These are phyloP conservation scores for Drosophila helvetica DNA, from an alignment of 2,888 invertebrate genomes.

Conservation along the genomic window DNA sequence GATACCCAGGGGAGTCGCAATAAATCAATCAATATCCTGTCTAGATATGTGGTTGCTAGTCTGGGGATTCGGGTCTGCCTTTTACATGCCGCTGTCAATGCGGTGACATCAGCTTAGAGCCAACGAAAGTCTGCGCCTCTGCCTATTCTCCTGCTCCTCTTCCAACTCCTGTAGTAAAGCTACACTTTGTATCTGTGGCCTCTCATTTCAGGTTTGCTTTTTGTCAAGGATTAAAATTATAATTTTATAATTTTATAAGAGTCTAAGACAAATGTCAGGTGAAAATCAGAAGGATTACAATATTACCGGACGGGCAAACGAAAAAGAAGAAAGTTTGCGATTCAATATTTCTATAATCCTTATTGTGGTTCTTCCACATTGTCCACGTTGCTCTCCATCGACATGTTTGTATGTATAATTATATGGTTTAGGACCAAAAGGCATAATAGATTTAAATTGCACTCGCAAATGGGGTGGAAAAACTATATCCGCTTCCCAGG, in stretches of 20 bases:
- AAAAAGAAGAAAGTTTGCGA: background rate
- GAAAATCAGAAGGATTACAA: too few relatives aligned
- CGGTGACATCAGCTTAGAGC: conserved; percentile 2
- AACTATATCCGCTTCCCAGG: conserved; percentile 40
- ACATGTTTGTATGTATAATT: background rate
- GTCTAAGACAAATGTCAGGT: too few relatives aligned
- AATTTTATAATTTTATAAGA: too few relatives aligned
- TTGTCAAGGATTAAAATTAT: background rate
- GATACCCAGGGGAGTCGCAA: background rate
- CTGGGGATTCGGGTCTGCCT: background rate
- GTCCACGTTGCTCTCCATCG: too few relatives aligned
- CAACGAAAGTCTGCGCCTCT: background rate
- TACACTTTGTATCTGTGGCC: background rate
- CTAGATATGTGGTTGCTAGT: conserved; percentile 1
- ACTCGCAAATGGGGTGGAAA: conserved; percentile 21
- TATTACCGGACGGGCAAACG: too few relatives aligned
- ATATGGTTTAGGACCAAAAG: conserved; percentile 47
- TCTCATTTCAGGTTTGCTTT: background rate
- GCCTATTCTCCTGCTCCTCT: background rate
- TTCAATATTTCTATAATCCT: conserved; percentile 12
- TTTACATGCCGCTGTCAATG: conserved; percentile 1
- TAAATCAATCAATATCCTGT: conserved; percentile 43
- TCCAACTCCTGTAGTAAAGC: background rate
- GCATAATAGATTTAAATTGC: conserved; percentile 70
- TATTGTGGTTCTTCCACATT: background rate